Conservation (phyloP, 1,140 invertebrate genomes). For the Bombus cullumanus region DNA sequence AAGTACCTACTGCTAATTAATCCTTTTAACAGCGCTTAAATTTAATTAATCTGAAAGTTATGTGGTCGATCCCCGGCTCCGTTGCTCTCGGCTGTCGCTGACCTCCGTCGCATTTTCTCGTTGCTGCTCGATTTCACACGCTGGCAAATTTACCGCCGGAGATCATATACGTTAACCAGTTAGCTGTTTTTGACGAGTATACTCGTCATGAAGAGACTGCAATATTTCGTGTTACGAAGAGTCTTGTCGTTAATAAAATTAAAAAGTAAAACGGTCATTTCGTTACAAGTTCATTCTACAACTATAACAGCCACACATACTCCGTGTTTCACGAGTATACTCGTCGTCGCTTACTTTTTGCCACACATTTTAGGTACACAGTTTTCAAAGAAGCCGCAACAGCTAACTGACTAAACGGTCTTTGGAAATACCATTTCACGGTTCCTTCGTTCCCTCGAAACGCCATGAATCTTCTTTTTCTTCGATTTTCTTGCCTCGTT, state of each 20-base stretch:
- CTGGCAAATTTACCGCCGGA: not conserved
- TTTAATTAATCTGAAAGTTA: constrained; percentile 80
- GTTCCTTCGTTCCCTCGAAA: constrained; percentile 3
- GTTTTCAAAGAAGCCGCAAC: too few species aligned
- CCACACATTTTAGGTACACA: too few species aligned
- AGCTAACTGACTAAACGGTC: constrained; percentile 49
- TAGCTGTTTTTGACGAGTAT: too few species aligned
- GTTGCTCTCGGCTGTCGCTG: constrained; percentile 3
- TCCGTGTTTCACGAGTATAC: too few species aligned
- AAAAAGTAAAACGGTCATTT: too few species aligned
- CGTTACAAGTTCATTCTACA: too few species aligned
- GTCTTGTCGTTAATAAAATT: too few species aligned
- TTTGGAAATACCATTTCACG: constrained; percentile 70
- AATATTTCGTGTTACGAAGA: too few species aligned
- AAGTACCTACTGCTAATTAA: constrained; percentile 76
- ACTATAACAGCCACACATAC: too few species aligned
- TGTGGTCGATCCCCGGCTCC: constrained; percentile 68
- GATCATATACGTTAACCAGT: constrained; percentile 59
- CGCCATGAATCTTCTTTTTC: not conserved
- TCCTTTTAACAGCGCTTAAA: constrained; percentile 77
- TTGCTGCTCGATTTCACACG: constrained; percentile 34
- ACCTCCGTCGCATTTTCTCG: constrained; percentile 48
- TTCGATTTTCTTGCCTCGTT: not conserved
- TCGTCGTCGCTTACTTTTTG: too few species aligned
- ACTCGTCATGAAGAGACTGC: too few species aligned